Conservation (phyloP, 2,113 vertebrate species). For the Aphelocoma coerulescens region DNA sequence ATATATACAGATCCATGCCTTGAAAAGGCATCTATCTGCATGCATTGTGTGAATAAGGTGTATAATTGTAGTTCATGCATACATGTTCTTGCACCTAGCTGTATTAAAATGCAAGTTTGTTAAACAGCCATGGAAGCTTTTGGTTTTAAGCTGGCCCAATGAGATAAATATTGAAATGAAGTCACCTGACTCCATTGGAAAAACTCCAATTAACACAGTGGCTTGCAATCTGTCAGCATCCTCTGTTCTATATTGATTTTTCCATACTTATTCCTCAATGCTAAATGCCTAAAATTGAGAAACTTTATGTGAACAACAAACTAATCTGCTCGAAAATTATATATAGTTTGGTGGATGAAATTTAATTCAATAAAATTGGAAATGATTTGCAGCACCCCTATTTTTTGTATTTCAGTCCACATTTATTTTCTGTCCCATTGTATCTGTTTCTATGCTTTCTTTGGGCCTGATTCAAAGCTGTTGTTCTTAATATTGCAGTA, state of each 20-base stretch:
- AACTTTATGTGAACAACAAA: neutral
- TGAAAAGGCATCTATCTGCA: neutral
- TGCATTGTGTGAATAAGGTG: neutral
- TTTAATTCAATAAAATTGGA: neutral
- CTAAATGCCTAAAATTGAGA: neutral
- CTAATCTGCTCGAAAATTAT: neutral
- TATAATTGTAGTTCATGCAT: neutral
- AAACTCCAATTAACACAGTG: neutral
- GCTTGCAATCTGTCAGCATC: neutral
- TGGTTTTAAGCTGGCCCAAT: neutral
- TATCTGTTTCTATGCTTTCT: neutral
- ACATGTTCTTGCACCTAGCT: neutral
- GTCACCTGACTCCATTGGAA: neutral
- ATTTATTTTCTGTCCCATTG: neutral
- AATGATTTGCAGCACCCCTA: neutral
- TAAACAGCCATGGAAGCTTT: neutral
- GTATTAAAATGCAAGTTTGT: neutral
- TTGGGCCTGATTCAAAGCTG: neutral
- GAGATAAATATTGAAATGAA: neutral
- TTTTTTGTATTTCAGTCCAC: neutral
- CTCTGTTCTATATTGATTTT: neutral
- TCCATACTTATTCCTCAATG: neutral
- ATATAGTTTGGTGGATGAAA: neutral
- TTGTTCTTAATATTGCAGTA: neutral
- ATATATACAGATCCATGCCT: neutral